Evolutionary conservation across 2,113 vertebrate species (phyloP).

Genomic region (Puma concolor): DNA sequence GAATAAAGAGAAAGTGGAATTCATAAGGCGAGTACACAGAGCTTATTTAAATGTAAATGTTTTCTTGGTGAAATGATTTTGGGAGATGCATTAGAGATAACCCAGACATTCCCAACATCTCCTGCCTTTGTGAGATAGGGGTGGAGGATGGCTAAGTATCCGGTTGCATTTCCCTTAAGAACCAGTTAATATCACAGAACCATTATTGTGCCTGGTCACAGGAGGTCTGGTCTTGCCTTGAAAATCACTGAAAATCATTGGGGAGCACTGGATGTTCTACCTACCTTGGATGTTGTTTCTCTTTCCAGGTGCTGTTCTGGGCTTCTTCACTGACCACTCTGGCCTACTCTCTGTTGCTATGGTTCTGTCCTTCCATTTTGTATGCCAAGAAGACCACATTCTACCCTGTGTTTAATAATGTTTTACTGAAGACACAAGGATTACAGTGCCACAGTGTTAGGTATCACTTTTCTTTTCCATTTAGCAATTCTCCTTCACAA

Average conservation of each 20-base stretch:
- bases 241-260: neutral
- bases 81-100: neutral
- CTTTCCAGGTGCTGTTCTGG: neutral
- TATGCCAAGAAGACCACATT: neutral
- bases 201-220: neutral
- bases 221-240: neutral
- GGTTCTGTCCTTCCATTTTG: neutral
- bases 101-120: neutral
- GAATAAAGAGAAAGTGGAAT: slow-evolving; percentile 46
- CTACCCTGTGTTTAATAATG: neutral
- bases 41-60: neutral
- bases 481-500: neutral
- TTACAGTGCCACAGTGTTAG: too few relatives aligned
- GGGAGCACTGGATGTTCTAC: neutral
- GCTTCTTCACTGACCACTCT: neutral
- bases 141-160: too few relatives aligned
- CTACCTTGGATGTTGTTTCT: neutral
- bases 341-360: neutral
- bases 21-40: neutral
- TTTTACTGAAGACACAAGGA: neutral
- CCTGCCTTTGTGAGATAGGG: neutral
- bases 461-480: neutral
- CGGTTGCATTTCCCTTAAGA: neutral
- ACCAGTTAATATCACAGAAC: neutral
- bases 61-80: slow-evolving; percentile 15